phyloP scores from a whole-genome alignment of 2,113 vertebrate genomes.

The Hydropotes inermis region DNA sequence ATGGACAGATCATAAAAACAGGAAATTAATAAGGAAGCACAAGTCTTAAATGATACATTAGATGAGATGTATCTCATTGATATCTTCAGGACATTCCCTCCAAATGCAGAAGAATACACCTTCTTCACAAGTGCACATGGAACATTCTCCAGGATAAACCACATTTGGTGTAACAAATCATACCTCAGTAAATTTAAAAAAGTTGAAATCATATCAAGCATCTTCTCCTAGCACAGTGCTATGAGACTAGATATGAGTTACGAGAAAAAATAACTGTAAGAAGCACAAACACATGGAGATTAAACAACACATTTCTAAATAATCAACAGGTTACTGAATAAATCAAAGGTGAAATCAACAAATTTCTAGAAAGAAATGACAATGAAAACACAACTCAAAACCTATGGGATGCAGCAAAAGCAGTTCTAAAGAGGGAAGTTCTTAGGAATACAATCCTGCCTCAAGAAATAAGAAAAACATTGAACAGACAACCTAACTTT shows the following conservation, averaged over 20 bases:
- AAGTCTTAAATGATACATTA: neutral
- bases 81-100: neutral
- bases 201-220: neutral
- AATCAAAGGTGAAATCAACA: neutral
- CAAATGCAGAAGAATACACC: neutral
- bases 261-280: neutral
- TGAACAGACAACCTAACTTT: neutral
- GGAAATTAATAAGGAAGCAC: neutral
- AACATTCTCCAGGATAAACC: neutral
- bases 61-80: neutral
- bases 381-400: neutral
- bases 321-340: neutral
- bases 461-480: neutral
- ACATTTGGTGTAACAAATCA: neutral
- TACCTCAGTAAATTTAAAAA: neutral
- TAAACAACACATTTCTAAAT: neutral
- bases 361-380: neutral
- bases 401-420: neutral
- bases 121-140: neutral
- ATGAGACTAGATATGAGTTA: neutral
- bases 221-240: neutral
- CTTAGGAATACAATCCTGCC: neutral
- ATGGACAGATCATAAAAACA: neutral
- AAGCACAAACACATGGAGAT: neutral
- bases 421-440: neutral